These are phyloP conservation scores for Erebia ligea DNA, from an alignment of 2,888 invertebrate species.

Conservation along the genomic window DNA sequence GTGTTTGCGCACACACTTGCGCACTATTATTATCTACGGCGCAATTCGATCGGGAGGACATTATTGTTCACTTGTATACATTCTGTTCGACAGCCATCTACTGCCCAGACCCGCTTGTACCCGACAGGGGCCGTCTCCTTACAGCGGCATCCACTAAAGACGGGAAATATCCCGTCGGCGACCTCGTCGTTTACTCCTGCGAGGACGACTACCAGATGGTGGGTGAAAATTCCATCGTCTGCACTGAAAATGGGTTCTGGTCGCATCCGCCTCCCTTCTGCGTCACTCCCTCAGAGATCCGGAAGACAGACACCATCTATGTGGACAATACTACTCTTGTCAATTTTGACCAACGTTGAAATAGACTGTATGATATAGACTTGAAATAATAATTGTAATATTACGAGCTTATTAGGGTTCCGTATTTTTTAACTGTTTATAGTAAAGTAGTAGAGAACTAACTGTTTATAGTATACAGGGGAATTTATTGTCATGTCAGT, in stretches of 20 bases:
- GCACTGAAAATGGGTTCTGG: constrained; percentile 95
- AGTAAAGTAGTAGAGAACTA: no score
- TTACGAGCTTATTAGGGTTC: no score
- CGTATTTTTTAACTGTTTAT: no score
- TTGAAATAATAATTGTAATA: no score
- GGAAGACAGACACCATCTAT: constrained; percentile 67
- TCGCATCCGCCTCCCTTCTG: constrained; percentile 94
- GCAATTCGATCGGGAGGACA: no score
- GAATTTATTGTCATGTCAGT: no score
- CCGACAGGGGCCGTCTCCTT: constrained; percentile 85
- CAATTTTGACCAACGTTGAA: constrained; percentile 65
- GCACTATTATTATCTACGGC: no score
- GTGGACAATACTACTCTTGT: constrained; percentile 72
- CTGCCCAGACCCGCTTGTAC: constrained; percentile 89
- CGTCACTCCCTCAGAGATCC: constrained; percentile 66
- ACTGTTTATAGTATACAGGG: no score
- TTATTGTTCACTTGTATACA: no score
- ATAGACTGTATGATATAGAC: no score
- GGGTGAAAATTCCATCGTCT: constrained; percentile 92
- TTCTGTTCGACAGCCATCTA: constrained; percentile 77
- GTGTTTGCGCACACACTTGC: no score
- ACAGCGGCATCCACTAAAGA: constrained; percentile 63
- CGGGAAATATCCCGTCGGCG: constrained; percentile 89
- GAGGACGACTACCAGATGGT: constrained; percentile 62
- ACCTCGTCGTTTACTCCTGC: constrained; percentile 89